phyloP scores from a whole-genome alignment of 2,888 invertebrate genomes.

The Antheraea assamensis region DNA sequence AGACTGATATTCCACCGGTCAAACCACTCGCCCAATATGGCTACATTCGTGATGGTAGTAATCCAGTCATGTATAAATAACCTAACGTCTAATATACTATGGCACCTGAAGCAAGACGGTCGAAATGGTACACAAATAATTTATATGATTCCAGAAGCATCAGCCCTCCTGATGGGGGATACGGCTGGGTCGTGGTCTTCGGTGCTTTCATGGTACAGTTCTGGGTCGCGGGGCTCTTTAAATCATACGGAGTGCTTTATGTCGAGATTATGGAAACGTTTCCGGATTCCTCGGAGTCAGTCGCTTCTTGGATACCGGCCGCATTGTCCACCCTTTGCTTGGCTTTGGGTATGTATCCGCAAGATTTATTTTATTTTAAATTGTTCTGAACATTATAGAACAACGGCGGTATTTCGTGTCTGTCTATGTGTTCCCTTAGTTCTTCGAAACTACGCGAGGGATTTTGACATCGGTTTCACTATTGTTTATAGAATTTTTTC shows the following conservation, averaged over 20 bases:
- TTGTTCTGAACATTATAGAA: no score
- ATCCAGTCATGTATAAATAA: no score
- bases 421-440: no score
- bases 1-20: no score
- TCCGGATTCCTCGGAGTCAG: constrained; percentile 87
- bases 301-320: constrained; percentile 91
- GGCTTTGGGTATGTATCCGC: constrained; percentile 82
- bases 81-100: neutral
- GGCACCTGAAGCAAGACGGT: neutral
- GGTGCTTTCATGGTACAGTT: constrained; percentile 91
- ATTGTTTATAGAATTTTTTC: no score
- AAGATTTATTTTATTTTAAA: neutral
- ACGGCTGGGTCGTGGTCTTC: constrained; percentile 89
- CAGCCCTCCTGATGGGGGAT: constrained; percentile 86
- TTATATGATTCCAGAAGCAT: constrained; percentile 42
- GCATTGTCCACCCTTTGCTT: constrained; percentile 89
- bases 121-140: neutral
- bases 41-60: no score
- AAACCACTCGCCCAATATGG: no score
- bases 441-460: no score
- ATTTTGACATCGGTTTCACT: no score
- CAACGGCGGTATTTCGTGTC: no score
- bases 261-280: constrained; percentile 91
- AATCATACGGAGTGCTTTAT: constrained; percentile 90
- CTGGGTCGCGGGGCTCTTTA: constrained; percentile 90